Evolutionary conservation across 30 jellyfish, hydroid and myxozoan genomes (phyloP).

Genomic region (Haliclystus octoradiatus): DNA sequence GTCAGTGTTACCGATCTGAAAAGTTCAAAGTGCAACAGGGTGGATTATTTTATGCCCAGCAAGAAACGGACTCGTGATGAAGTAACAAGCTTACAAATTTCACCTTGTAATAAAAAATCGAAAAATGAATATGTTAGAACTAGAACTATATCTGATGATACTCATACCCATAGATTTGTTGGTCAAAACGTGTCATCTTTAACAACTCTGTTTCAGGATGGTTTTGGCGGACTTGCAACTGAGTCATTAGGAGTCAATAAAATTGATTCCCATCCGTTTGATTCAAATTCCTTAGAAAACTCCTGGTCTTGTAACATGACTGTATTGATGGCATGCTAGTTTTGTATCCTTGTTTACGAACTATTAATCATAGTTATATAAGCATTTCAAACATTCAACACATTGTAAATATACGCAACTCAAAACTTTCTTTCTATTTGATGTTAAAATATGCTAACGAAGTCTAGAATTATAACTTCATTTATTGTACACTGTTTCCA

Average conservation of each 20-base stretch:
- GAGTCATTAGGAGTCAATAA: not conserved
- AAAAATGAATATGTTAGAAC: not conserved
- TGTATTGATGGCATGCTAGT: not conserved
- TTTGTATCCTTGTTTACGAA: too few relatives aligned
- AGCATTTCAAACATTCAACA: too few relatives aligned
- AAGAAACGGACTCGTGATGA: not conserved
- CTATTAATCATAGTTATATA: too few relatives aligned
- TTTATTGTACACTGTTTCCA: too few relatives aligned
- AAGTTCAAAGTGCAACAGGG: not conserved
- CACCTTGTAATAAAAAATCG: not conserved
- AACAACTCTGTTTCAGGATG: not conserved
- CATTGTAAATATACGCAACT: too few relatives aligned
- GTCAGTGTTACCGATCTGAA: too few relatives aligned
- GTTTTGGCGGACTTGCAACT: not conserved
- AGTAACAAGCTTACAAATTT: not conserved
- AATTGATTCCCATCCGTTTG: not conserved
- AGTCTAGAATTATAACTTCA: too few relatives aligned
- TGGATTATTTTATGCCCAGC: not conserved
- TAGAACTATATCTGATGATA: not conserved
- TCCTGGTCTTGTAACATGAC: not conserved
- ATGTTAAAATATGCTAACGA: too few relatives aligned
- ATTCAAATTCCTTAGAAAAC: not conserved
- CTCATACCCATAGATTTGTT: not conserved
- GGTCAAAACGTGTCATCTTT: not conserved
- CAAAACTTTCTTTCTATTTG: too few relatives aligned